Evolutionary conservation across 1,140 invertebrate genomes (phyloP).

Genomic region (Drosophila parabipectinata): DNA sequence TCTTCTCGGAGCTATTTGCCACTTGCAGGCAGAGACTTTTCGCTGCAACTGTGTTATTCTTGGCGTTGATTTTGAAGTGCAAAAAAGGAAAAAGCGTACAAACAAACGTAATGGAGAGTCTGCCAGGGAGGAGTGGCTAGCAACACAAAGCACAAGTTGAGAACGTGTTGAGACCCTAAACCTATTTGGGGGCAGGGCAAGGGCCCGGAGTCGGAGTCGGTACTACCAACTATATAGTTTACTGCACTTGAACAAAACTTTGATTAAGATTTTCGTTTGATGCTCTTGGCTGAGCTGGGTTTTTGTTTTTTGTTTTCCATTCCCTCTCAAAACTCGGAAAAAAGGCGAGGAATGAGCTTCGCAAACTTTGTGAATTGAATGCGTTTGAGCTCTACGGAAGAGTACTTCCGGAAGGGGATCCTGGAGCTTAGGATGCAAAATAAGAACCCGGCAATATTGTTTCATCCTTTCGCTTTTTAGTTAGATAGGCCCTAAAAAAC

Average conservation of each 20-base stretch:
- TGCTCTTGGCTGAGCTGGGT: constrained; percentile 38
- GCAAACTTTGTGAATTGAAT: constrained; percentile 56
- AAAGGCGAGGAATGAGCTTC: constrained; percentile 10
- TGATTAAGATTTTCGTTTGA: constrained; percentile 81
- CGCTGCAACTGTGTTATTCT: constrained; percentile 25
- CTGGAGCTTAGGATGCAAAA: background rate
- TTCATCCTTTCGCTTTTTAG: background rate
- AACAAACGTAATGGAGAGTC: constrained; percentile 77
- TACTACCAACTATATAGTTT: constrained; percentile 75
- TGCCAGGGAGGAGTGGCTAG: constrained; percentile 21
- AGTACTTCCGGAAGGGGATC: constrained; percentile 13
- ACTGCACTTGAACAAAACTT: constrained; percentile 79
- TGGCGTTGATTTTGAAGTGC: constrained; percentile 75
- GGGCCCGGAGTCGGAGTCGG: constrained; percentile 1
- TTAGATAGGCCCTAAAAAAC: background rate
- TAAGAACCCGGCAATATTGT: background rate
- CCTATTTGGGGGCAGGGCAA: constrained; percentile 32
- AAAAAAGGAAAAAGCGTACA: constrained; percentile 73
- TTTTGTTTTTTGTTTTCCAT: constrained; percentile 31
- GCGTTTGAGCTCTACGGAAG: constrained; percentile 35
- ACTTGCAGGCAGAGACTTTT: constrained; percentile 67
- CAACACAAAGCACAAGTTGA: constrained; percentile 14
- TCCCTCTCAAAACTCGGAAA: constrained; percentile 19
- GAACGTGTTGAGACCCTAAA: constrained; percentile 57
- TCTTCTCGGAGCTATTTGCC: constrained; percentile 43